Conservation (phyloP, 2,797 vertebrate species). For the Leptodactylus fallax region DNA sequence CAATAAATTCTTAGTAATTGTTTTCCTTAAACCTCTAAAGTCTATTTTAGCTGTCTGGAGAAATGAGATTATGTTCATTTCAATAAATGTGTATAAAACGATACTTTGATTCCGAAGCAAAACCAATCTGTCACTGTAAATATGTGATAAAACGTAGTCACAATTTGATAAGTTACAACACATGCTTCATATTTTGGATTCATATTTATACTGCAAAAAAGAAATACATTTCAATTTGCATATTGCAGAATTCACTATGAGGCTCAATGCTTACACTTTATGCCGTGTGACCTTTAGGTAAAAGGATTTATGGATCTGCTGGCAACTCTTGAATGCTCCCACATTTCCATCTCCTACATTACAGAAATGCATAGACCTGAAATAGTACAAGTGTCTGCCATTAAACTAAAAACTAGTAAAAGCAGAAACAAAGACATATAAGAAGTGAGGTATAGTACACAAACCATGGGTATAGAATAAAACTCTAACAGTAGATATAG, state of each 20-base stretch:
- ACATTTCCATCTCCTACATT: background rate
- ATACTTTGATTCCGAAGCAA: background rate
- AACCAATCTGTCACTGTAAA: conserved; percentile 15
- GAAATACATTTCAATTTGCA: conserved; percentile 19
- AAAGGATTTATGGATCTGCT: conserved; percentile 46
- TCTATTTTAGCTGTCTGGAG: background rate
- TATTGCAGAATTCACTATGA: conserved; percentile 11
- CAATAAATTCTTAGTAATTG: too few species aligned
- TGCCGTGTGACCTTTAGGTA: conserved; percentile 49
- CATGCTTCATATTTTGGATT: background rate
- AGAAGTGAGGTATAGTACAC: background rate
- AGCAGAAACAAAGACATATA: background rate
- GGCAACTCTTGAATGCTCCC: conserved; percentile 6
- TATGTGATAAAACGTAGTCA: background rate
- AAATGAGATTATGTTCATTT: background rate
- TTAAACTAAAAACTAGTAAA: background rate
- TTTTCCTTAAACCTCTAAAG: background rate
- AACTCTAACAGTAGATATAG: too few species aligned
- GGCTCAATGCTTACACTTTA: conserved; percentile 7
- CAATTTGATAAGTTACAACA: background rate
- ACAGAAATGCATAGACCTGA: conserved; percentile 20
- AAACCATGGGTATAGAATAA: background rate
- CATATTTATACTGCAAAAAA: conserved; percentile 8
- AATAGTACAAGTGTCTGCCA: conserved; percentile 3
- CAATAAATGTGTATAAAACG: conserved; percentile 23